Percentiles rank a stretch among this genome's conserved stretches.
Conservation (phyloP, 2,888 invertebrate species). For the Drosophila borborema region DNA sequence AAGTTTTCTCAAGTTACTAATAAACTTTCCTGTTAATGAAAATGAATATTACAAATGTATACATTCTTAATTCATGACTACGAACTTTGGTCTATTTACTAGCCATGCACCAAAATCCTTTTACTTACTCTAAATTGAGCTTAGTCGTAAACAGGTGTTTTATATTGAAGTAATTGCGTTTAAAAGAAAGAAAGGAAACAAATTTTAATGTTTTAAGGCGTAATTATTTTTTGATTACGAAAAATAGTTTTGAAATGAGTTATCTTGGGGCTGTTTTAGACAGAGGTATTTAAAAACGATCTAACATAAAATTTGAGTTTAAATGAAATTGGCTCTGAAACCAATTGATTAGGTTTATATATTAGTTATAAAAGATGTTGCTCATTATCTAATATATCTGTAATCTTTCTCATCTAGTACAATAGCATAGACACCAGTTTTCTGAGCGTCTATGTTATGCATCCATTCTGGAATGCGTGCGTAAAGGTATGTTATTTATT, state of each 20-base stretch:
- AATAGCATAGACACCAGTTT: constrained; percentile 97
- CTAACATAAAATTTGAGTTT: neutral
- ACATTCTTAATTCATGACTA: no score
- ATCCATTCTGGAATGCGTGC: constrained; percentile 99
- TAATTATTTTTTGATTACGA: neutral
- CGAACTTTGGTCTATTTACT: no score
- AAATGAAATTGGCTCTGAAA: neutral
- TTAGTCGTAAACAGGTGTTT: neutral
- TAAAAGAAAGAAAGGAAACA: no score
- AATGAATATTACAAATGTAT: no score
- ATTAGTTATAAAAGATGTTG: neutral
- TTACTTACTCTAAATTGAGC: neutral
- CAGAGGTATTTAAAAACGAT: neutral
- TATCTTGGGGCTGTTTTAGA: neutral
- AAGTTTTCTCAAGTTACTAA: neutral
- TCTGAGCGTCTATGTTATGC: constrained; percentile 98
- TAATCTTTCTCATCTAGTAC: constrained; percentile 89
- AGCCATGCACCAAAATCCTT: neutral
- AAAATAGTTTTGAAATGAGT: no score
- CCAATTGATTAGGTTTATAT: neutral
- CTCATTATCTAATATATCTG: neutral
- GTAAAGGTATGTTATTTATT: constrained; percentile 91
- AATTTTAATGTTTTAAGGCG: neutral
- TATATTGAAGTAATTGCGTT: neutral
- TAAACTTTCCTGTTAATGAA: no score